phyloP scores from a whole-genome alignment of 2,797 vertebrate species.

The Telmatherina bonti region DNA sequence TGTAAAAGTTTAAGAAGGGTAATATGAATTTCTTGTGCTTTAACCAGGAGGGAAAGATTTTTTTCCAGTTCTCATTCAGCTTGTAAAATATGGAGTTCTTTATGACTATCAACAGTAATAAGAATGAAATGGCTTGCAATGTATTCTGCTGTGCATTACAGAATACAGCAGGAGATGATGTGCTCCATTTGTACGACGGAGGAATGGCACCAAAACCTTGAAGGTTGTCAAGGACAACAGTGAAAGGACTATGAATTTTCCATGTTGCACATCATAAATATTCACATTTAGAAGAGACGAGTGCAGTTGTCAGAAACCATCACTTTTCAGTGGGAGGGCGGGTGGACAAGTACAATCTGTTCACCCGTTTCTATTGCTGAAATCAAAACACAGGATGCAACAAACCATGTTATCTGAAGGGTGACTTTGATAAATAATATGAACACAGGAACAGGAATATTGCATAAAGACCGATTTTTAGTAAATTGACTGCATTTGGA shows the following conservation, averaged over 20 bases:
- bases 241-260: slow-evolving; percentile 54
- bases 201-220: slow-evolving; percentile 36
- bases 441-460: not conserved
- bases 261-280: slow-evolving; percentile 24
- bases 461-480: not conserved
- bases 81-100: slow-evolving; percentile 60
- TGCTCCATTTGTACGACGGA: slow-evolving; percentile 14
- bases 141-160: slow-evolving; percentile 38
- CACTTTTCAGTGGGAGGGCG: not conserved
- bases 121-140: slow-evolving; percentile 53
- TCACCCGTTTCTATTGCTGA: not conserved
- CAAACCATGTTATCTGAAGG: not conserved
- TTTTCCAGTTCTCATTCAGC: slow-evolving; percentile 40
- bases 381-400: not conserved
- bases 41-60: slow-evolving; percentile 35
- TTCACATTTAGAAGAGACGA: not conserved
- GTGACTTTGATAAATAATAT: not conserved
- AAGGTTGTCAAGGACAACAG: slow-evolving; percentile 44
- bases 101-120: slow-evolving; percentile 51
- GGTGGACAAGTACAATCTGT: not conserved
- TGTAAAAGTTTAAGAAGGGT: slow-evolving; percentile 4
- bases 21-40: slow-evolving; percentile 14
- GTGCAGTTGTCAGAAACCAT: not conserved
- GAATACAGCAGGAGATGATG: slow-evolving; percentile 37
- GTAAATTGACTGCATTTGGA: too few relatives aligned